A percentile compares a stretch with the other conserved stretches of the same genome.
Evolutionary conservation across 2,797 vertebrate genomes (phyloP).

Genomic region (Spinibarbus caldwelli): DNA sequence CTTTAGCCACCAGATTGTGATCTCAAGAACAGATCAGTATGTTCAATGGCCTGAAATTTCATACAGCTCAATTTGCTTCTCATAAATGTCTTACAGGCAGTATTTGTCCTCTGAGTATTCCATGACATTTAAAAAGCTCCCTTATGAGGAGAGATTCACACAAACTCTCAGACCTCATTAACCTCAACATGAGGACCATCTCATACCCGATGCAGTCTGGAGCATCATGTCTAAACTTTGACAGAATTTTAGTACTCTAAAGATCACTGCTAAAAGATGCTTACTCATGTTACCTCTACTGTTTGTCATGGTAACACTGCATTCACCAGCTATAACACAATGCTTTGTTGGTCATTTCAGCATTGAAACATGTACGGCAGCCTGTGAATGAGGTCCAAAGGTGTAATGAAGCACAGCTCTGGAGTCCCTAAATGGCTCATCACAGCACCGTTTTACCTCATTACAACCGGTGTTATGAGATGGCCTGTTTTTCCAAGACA

Average conservation of each 20-base stretch:
- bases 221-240: constrained; percentile 19
- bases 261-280: constrained; percentile 25
- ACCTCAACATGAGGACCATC: constrained; percentile 33
- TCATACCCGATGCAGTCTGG: not conserved
- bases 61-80: constrained; percentile 20
- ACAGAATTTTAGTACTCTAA: not conserved
- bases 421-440: constrained; percentile 24
- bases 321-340: constrained; percentile 11
- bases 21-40: not conserved
- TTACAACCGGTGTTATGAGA: constrained; percentile 11
- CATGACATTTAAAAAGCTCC: constrained; percentile 43
- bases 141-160: constrained; percentile 28
- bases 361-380: constrained; percentile 12
- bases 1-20: constrained; percentile 23
- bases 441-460: constrained; percentile 25
- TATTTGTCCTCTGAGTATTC: constrained; percentile 38
- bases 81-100: constrained; percentile 31
- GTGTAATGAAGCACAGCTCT: constrained; percentile 37
- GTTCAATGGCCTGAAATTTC: constrained; percentile 29
- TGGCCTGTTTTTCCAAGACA: not conserved
- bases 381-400: constrained; percentile 31
- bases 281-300: not conserved
- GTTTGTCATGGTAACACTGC: not conserved
- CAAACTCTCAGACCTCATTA: constrained; percentile 44
- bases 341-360: constrained; percentile 29